Evolutionary conservation across 2,797 vertebrate genomes (phyloP), one percentile per base, ranked within the genome.

Genomic region (Masticophis lateralis): DNA sequence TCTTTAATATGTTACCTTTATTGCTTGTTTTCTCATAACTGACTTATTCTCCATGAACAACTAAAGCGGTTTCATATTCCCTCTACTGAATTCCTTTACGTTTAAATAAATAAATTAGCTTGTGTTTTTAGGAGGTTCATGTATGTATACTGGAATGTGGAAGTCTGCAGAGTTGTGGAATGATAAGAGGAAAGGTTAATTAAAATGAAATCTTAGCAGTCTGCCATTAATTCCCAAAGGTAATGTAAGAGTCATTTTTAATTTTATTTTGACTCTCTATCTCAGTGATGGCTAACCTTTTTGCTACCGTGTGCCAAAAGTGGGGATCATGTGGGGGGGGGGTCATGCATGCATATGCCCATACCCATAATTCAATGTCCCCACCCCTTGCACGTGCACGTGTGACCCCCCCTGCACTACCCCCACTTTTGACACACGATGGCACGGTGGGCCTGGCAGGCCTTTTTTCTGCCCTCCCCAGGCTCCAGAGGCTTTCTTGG

Each of bases 1-100:
- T 96, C 51, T 96, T 97, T 95, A 94, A 94, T 95, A 74, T 92
- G 13, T 10, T 91, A 13, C 95, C 93, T 95, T 96, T 95, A 90
- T 37, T 87, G 32, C 43, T 96, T 97, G 66, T 95, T 95, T 96
- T 74, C 92, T 92, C 60, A 94, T 94, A 91, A 94, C 61, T 63
- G 1, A 83, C 93, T 95, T 94, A 61, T 94, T 94, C 66, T 96
- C 95, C 92, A 89, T 92, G 93, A 90, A 93, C n/a, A 79, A 79
- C 74, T 22, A 79, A 22, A 83, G 20, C 20, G 22, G 8, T 83
- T 83, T 22, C 20, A 11, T 25, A 83, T 10, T 47, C 9, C 20
- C 18, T 47, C 20, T 83, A 47, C 74, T 47, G 9, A 47, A 83
- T 83, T 47, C 74, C 69, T 83, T 83, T 83, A 83, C 1, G 3